Conservation (phyloP, 2,113 vertebrate species). For the Pseudonaja textilis region DNA sequence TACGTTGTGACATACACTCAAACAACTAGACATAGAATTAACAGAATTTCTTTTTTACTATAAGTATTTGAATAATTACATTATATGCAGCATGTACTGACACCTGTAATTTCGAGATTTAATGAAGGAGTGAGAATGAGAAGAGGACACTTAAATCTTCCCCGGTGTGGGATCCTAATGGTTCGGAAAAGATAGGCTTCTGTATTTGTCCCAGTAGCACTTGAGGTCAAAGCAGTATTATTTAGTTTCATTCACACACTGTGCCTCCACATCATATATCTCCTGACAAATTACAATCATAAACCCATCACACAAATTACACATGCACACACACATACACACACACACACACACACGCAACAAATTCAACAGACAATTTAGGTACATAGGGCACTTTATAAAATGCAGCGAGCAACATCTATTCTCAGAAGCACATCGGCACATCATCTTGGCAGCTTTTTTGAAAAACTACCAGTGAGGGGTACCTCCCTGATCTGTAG, state of each 20-base stretch:
- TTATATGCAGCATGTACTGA: not conserved
- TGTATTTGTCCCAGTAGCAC: not conserved
- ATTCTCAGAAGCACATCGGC: not conserved
- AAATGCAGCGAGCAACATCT: not conserved
- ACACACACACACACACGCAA: too few relatives aligned
- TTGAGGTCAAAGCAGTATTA: not conserved
- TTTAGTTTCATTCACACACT: not conserved
- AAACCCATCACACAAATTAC: not conserved
- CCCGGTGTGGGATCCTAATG: too few relatives aligned
- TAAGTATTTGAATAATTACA: not conserved
- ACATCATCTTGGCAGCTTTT: not conserved
- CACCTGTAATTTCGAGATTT: not conserved
- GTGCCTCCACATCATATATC: not conserved
- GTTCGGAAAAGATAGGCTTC: slow-evolving; percentile 1
- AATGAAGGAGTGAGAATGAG: not conserved
- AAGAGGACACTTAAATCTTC: too few relatives aligned
- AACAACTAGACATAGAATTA: not conserved
- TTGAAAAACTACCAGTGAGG: not conserved
- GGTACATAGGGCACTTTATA: not conserved
- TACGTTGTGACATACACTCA: not conserved
- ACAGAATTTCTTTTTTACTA: not conserved
- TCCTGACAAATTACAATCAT: not conserved
- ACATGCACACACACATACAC: not conserved
- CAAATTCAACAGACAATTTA: not conserved
- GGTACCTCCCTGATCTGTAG: not conserved